Evolutionary conservation across 2,113 vertebrate genomes (phyloP).

Genomic region (Cricetomys ansorgei): DNA sequence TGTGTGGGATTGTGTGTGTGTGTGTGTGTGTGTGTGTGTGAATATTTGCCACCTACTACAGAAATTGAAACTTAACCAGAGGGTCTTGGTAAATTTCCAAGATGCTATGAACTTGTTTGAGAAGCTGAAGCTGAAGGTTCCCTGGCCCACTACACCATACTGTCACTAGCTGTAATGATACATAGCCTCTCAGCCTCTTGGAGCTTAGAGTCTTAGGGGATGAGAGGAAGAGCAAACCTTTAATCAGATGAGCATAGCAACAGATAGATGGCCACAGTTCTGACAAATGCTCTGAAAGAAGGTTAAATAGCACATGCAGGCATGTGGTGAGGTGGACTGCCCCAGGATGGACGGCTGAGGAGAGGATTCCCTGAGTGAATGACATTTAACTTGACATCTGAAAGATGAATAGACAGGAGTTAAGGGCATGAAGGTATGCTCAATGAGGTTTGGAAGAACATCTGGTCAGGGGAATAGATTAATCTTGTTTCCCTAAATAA

Average conservation of each 20-base stretch:
- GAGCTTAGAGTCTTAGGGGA: background rate
- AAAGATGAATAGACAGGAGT: background rate
- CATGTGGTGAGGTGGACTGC: background rate
- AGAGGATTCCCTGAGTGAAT: background rate
- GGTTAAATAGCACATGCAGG: background rate
- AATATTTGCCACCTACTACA: background rate
- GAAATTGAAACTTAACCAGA: background rate
- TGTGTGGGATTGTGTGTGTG: background rate
- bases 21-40: background rate
- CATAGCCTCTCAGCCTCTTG: background rate
- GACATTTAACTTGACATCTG: background rate
- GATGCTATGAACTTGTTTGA: background rate
- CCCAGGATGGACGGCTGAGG: background rate
- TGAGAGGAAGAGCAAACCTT: background rate
- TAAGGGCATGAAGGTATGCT: background rate
- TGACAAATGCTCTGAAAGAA: background rate
- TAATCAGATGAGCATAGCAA: background rate
- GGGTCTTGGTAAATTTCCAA: background rate
- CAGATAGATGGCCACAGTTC: background rate
- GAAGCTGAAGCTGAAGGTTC: background rate
- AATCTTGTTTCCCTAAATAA: background rate
- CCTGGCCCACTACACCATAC: background rate
- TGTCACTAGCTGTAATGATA: background rate
- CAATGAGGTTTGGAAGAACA: background rate
- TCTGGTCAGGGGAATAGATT: background rate